Evolutionary conservation across 2,113 vertebrate genomes (phyloP), one percentile per base, ranked within the genome.

Genomic region (Sander vitreus): DNA sequence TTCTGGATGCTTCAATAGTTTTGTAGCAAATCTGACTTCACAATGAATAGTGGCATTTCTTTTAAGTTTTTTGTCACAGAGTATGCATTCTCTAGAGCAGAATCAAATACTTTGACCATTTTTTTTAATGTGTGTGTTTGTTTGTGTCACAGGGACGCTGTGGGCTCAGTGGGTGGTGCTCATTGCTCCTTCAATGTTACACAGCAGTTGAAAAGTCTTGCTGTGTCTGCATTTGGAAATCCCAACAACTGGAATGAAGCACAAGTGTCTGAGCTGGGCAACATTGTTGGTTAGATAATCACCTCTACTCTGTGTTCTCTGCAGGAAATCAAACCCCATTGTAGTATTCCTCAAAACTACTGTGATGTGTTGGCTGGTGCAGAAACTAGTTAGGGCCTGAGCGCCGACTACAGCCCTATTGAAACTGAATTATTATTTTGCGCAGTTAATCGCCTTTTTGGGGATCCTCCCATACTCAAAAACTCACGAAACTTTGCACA

Each of bases 101-200:
- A 60, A 47, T 47, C 6, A 73, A 59, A 16, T 50, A 18, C 11
- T 23, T 6, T 18, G 19, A 62, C 57, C 6, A 3, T 27, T 25
- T 47, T 10, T 8, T 9, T 12, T 48, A 13, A 4, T 6, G n/a
- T 73, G n/a, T 73, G 21, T 19, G 21, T 73, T 3, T 64, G 19
- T 70, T 18, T 88, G 65, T 83, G 19, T 80, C 36, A 43, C 85
- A 96, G 95, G 66, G 92, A 93, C 2, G 93, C 95, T 5, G 83
- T 93, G 76, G 90, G 72, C 7, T 86, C 85, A 0, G 4, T 95
- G 51, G 86, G 84, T 12, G 64, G 21, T 10, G 16, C 91, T 5
- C 47, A 75, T n/a, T 95, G 94, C 80, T 69, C 89, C 27, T 13
- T 25, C 4, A 16, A 6, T 3, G 55, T 83, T 5, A 2, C 39